Evolutionary conservation across 1,140 invertebrate species (phyloP), one percentile per base, ranked within the genome.

Genomic region (Drosophila repletoides): DNA sequence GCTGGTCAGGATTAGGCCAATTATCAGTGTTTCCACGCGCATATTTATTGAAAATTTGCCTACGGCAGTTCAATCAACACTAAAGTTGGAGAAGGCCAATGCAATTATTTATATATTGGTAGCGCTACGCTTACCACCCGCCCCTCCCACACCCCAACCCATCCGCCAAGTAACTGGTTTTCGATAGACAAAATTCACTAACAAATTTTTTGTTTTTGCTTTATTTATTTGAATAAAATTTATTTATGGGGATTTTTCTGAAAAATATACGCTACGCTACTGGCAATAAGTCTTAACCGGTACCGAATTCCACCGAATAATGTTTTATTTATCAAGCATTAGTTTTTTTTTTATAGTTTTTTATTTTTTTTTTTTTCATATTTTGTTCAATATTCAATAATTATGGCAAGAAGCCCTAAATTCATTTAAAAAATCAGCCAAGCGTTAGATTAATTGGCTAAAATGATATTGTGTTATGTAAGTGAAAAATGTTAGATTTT

Each of bases 41-140:
- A 83, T 84, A 64, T 19, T 51, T 34, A 40, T 41, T 55, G 41
- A 21, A 53, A 56, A 67, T 36, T 65, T 61, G 55, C 46, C 70
- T 49, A 40, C 24, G 60, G 34, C 71, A 12, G 15, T 38, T 55
- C 43, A 52, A 51, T 38, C 66, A 43, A 58, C 69, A 84, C 79
- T 84, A 75, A 84, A 65, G 17, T 64, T 45, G 61, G 33, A 26
- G 48, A 59, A 36, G 9, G 7, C 40, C 6, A 28, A 12, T 75
- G 22, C 56, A 66, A 43, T 75, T 64, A 63, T 64, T 74, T 84
- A 86, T 65, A 69, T 40, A 64, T 34, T 61, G 45, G 12, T 24
- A 15, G 24, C 63, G 60, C 31, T 72, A 49, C 61, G 53, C 31
- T 17, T 5, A 46, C n/a, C 10, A 40, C 15, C 56, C 12, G 28